Base-by-base conservation (phyloP, 2,888 invertebrate species). In the Idaea aversata region DNA sequence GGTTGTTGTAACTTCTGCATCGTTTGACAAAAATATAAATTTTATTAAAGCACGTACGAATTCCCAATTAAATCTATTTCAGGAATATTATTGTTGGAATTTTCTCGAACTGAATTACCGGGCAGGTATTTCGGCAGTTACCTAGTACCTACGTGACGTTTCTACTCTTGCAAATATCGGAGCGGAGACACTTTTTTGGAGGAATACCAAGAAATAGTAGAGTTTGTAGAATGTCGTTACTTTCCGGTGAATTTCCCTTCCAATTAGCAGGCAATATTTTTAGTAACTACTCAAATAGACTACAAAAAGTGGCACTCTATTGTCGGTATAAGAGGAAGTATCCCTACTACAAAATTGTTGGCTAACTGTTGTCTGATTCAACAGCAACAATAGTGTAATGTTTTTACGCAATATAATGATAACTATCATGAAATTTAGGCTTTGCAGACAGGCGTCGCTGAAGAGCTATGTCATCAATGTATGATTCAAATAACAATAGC, bases 401-500 rank as follows among this genome's bases (percentile, higher is more conserved):
- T 47, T 65, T 63, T 65, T 70, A 68, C 65, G 65, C 65, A 68
- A 68, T 66, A 67, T 47, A 64, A 69, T 64, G 63, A 63, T 66
- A 61, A 36, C 61, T 67, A 68, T 65, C 60, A 65, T 69, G 63
- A 61, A 59, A 57, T 66, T 61, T 60, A 60, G 58, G 62, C 61
- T 34, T 68, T 67, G 71, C 70, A 73, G 66, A 69, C 68, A 68
- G 59, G 66, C 59, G 63, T 47, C 47, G 47, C 47, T 59, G 59
- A 59, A 59, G 59, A 65, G 62, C 70, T 25, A 6, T 38, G 62
- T 67, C 71, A 72, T 70, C 61, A 64, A 71, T 71, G 59, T 73
- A 70, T 79, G 79, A 82, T 80, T 79, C 80, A 80, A 71, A 69
- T 75, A 71, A 72, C 75, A 77, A 75, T 77, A 76, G 80, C 10